Conservation (phyloP, 2,113 vertebrate species). For the Pampusana beccarii region DNA sequence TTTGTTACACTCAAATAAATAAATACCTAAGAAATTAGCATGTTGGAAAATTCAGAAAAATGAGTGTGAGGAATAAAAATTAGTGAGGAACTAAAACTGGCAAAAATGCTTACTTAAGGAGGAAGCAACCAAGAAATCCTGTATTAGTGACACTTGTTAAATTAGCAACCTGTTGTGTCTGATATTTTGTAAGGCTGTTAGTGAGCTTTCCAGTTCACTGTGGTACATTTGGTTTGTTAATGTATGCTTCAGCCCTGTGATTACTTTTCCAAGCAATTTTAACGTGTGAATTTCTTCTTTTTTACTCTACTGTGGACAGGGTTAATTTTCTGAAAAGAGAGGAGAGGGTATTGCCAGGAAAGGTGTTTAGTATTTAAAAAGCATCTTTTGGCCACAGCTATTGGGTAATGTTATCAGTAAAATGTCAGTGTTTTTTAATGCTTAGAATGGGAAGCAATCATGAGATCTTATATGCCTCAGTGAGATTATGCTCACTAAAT, state of each 20-base stretch:
- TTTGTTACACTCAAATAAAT: neutral
- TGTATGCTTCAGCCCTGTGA: neutral
- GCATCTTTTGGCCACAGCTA: neutral
- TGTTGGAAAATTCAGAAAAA: neutral
- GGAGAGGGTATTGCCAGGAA: neutral
- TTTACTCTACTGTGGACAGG: neutral
- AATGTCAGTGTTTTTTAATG: neutral
- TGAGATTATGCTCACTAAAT: rapidly evolving
- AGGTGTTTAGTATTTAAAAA: neutral
- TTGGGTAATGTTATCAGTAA: neutral
- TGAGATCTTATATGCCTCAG: neutral
- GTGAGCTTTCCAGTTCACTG: neutral
- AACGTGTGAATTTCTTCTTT: neutral
- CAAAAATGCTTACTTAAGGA: neutral
- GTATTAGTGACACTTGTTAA: slow-evolving; percentile 22
- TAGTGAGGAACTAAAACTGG: neutral
- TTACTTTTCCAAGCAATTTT: neutral
- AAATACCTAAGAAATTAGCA: neutral
- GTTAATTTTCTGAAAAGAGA: neutral
- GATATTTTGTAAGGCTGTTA: neutral
- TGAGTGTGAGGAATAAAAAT: neutral
- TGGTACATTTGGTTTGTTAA: neutral
- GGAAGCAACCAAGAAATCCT: neutral
- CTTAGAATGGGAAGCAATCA: neutral
- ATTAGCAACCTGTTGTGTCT: slow-evolving; percentile 23